A percentile compares a stretch with the other conserved stretches of the same genome.
Evolutionary conservation across 2,888 invertebrate species (phyloP).

Genomic region (Incurvaria masculella): DNA sequence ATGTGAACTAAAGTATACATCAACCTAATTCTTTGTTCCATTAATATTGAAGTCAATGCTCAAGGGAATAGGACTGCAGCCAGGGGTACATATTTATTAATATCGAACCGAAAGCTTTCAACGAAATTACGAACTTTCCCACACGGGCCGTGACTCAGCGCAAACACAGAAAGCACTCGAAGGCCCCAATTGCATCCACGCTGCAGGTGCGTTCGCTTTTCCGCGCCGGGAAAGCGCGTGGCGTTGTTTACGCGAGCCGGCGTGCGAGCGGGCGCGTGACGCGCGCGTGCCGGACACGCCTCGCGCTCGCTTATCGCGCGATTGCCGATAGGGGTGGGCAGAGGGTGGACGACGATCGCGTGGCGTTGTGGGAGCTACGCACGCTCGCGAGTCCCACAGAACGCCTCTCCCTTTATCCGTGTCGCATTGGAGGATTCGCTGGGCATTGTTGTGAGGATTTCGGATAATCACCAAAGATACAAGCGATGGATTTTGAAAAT

Average conservation of each 20-base stretch:
- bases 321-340: neutral
- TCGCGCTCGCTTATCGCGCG: neutral
- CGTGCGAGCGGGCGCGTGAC: neutral
- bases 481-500: too few relatives aligned
- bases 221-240: neutral
- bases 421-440: neutral
- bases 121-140: too few relatives aligned
- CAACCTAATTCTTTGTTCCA: too few relatives aligned
- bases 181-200: neutral
- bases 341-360: neutral
- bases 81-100: too few relatives aligned
- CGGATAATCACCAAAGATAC: too few relatives aligned
- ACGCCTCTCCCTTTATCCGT: conserved; percentile 21
- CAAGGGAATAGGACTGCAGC: too few relatives aligned
- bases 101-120: too few relatives aligned
- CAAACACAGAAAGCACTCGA: neutral
- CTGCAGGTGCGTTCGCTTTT: neutral
- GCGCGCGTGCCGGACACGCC: neutral
- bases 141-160: neutral
- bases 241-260: neutral
- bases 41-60: neutral
- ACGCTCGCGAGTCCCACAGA: conserved; percentile 53
- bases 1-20: too few relatives aligned
- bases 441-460: too few relatives aligned
- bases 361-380: conserved; percentile 43